A percentile compares a stretch with the other conserved stretches of the same genome.
Evolutionary conservation across 2,888 invertebrate species (phyloP).

Genomic region (Galeruca laticollis): DNA sequence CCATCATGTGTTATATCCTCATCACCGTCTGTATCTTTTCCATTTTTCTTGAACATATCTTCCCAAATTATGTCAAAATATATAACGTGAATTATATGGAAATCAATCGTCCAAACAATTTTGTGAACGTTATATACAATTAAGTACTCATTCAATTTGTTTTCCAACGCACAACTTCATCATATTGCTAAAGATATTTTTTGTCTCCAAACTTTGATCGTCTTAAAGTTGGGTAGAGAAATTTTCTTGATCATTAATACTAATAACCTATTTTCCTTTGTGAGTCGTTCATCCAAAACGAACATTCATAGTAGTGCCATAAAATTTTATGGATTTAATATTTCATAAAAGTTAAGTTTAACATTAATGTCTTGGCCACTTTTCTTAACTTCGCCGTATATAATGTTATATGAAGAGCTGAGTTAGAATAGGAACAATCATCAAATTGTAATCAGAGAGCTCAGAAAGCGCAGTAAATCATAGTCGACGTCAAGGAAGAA

Average conservation of each 20-base stretch:
- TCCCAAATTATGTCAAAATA: too few relatives aligned
- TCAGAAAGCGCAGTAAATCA: conserved; percentile 66
- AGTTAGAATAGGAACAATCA: conserved; percentile 64
- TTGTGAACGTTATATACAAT: too few relatives aligned
- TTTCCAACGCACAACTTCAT: too few relatives aligned
- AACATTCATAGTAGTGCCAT: conserved; percentile 40
- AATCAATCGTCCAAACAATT: too few relatives aligned
- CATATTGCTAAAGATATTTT: too few relatives aligned
- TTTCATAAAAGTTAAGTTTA: conserved; percentile 62
- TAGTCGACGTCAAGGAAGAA: conserved; percentile 49
- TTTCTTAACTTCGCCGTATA: conserved; percentile 62
- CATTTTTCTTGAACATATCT: too few relatives aligned
- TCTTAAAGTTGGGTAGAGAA: not conserved
- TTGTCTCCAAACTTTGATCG: not conserved
- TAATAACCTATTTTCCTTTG: not conserved
- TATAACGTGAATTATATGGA: too few relatives aligned
- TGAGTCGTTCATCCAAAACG: conserved; percentile 20
- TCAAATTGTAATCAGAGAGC: conserved; percentile 67
- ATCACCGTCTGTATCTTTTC: too few relatives aligned
- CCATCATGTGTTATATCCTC: too few relatives aligned
- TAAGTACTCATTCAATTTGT: too few relatives aligned
- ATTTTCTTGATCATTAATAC: not conserved
- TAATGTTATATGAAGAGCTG: conserved; percentile 61
- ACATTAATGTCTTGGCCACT: conserved; percentile 63
- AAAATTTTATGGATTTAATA: conserved; percentile 61